phyloP scores from a whole-genome alignment of 2,113 vertebrate species.

The Nycticorax nycticorax region DNA sequence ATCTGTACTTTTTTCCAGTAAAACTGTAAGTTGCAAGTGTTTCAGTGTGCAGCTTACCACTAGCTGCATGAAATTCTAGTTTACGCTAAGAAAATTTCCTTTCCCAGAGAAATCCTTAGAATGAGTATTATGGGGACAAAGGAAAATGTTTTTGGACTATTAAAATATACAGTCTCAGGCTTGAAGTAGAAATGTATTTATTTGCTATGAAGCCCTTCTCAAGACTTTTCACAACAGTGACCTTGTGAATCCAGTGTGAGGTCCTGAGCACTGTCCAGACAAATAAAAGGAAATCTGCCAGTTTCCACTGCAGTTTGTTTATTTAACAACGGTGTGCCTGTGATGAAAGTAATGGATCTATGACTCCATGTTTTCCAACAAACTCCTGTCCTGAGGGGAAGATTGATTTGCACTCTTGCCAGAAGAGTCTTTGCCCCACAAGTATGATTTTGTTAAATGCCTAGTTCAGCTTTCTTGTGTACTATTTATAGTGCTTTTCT shows the following conservation, averaged over 20 bases:
- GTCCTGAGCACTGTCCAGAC: neutral
- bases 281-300: neutral
- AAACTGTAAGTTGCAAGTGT: neutral
- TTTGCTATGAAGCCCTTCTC: neutral
- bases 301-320: slow-evolving; percentile 1
- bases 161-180: neutral
- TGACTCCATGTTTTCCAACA: slow-evolving; percentile 2
- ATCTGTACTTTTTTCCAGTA: neutral
- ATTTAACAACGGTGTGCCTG: neutral
- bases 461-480: neutral
- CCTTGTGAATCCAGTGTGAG: neutral
- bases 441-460: neutral
- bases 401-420: neutral
- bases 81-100: neutral
- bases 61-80: neutral
- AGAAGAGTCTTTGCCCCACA: neutral
- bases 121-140: neutral
- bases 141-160: neutral
- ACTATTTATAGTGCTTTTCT: neutral
- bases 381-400: neutral
- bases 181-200: neutral
- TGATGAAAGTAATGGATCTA: neutral
- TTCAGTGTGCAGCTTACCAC: neutral
- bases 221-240: neutral
- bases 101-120: neutral